Evolutionary conservation across 2,113 vertebrate species (phyloP).

Genomic region (Psammodynastes pulverulentus): DNA sequence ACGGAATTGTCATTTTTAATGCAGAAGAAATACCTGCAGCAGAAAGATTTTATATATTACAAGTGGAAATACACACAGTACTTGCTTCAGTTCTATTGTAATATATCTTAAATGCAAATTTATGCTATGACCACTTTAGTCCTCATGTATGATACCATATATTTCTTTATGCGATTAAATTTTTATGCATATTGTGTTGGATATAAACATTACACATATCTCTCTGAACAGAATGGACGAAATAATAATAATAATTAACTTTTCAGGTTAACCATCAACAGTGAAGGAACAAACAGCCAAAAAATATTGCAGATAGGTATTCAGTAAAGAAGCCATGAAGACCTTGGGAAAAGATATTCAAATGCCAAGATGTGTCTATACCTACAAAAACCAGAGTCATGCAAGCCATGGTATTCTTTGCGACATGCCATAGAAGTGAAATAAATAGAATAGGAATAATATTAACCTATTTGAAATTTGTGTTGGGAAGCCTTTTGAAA

Average conservation of each 20-base stretch:
- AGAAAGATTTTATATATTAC: constrained; percentile 5
- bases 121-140: neutral
- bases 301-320: neutral
- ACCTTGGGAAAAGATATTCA: neutral
- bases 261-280: neutral
- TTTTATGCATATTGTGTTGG: neutral
- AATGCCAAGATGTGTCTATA: neutral
- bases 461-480: neutral
- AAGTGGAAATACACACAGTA: constrained; percentile 28
- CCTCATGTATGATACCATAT: neutral
- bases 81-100: neutral
- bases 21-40: constrained; percentile 68
- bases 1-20: constrained; percentile 69
- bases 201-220: neutral
- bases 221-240: neutral
- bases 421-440: neutral
- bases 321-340: neutral
- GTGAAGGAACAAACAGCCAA: neutral
- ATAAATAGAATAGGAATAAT: neutral
- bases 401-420: neutral
- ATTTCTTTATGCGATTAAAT: neutral
- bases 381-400: neutral
- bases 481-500: neutral
- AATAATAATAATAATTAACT: neutral
- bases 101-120: neutral